Evolutionary conservation across 2,888 invertebrate genomes (phyloP), one percentile per base, ranked within the genome.

Genomic region (Cepaea hortensis): DNA sequence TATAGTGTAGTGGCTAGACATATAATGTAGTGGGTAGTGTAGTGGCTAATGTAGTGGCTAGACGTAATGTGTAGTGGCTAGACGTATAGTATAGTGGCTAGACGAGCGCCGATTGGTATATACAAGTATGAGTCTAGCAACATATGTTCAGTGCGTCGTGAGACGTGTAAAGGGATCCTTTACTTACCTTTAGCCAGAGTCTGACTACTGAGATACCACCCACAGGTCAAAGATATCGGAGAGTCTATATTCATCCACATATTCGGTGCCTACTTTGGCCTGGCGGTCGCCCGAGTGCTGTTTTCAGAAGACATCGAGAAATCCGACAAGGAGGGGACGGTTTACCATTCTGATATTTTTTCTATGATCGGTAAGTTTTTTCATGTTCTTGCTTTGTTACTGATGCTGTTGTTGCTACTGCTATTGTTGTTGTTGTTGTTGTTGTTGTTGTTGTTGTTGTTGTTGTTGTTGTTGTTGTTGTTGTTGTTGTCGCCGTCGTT

Each of bases 221-320:
- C 61, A 18, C 85, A 98, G 98, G 97, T 96, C 20, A 96, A 97
- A 84, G 98, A 99, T 94, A 96, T 97, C 35, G 99, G 99, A 48
- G 98, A 97, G 85, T 98, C 98, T 5, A 98, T 99, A 93, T 97
- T 96, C 87, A 97, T 98, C 81, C 99, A 99, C 93, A 96, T 97
- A 0, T 98, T 98, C 93, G 98, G 98, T 0, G 98, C 98, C 20
- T 98, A 98, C 94, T 99, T 98, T 93, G 98, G 98, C 6, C 95
- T 98, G 85, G 97, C 97, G 0, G 97, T 96, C 3, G 97, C 98
- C 90, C 95, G 96, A 90, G 96, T 97, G 75, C 94, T 95, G 73
- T 94, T 93, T 89, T 92, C 92, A 80, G 85, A 89, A 18, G 94
- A 95, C 20, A 88, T 89, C 1, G 86, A 86, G 13, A 72, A 85